phyloP scores from a whole-genome alignment of 2,797 vertebrate genomes.

The Chaunax sp. region DNA sequence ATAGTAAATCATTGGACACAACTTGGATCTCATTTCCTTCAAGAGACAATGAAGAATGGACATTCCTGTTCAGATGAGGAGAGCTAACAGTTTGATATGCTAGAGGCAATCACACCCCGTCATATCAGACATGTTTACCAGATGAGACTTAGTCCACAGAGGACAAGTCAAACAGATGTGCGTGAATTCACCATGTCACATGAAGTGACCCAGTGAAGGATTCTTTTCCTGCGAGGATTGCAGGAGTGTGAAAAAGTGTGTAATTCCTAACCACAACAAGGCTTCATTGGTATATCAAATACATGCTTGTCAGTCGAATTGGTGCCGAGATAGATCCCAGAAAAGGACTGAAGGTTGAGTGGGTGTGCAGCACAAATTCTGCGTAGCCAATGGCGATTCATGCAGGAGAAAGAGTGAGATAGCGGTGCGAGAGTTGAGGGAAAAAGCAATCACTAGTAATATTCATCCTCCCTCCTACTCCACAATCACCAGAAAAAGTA shows the following conservation, averaged over 20 bases:
- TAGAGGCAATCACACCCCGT: slow-evolving; percentile 32
- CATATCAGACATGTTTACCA: slow-evolving; percentile 39
- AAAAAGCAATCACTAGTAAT: slow-evolving; percentile 40
- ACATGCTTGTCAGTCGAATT: slow-evolving; percentile 15
- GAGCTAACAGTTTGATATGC: slow-evolving; percentile 26
- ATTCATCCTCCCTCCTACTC: slow-evolving; percentile 57
- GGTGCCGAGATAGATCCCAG: slow-evolving; percentile 1
- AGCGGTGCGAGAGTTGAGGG: slow-evolving; percentile 9
- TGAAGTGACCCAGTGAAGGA: slow-evolving; percentile 14
- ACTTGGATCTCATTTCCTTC: slow-evolving; percentile 24
- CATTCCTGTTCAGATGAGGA: slow-evolving; percentile 23
- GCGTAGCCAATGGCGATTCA: slow-evolving; percentile 28
- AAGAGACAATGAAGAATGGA: slow-evolving; percentile 12
- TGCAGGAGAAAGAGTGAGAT: slow-evolving; percentile 35
- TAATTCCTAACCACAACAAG: background rate
- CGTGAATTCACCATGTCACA: slow-evolving; percentile 29
- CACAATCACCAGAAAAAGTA: slow-evolving; percentile 52
- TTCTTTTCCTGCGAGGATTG: background rate
- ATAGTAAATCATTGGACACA: background rate
- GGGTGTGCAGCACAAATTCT: slow-evolving; percentile 42
- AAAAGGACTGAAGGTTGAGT: slow-evolving; percentile 26
- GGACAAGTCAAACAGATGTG: slow-evolving; percentile 29
- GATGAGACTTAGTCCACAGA: slow-evolving; percentile 21
- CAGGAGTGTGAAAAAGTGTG: background rate
- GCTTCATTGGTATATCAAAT: slow-evolving; percentile 18